Conservation (phyloP, 2,797 vertebrate species). For the Bovichtus diacanthus region DNA sequence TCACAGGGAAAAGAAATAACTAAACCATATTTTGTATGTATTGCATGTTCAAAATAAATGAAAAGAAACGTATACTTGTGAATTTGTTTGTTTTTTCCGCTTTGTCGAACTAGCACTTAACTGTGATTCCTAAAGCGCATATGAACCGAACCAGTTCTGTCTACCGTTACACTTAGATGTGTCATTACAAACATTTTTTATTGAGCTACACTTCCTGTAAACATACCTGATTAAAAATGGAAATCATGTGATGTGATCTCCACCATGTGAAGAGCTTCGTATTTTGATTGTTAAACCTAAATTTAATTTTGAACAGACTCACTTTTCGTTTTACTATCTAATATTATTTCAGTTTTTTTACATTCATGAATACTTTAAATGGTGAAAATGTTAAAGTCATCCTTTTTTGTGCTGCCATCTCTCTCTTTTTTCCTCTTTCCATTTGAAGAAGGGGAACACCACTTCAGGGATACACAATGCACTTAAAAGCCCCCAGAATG, state of each 20-base stretch:
- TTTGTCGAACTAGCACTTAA: no score
- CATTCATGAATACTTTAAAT: constrained; percentile 38
- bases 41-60: no score
- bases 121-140: no score
- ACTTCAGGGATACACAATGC: constrained; percentile 75
- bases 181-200: neutral
- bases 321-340: neutral
- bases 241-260: constrained; percentile 1
- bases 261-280: neutral
- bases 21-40: no score
- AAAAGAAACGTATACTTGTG: no score
- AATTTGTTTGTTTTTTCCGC: no score
- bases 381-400: constrained; percentile 16
- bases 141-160: no score
- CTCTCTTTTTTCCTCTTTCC: constrained; percentile 6
- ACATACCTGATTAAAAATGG: neutral
- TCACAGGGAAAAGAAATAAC: no score
- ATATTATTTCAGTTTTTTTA: constrained; percentile 9
- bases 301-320: neutral
- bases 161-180: no score
- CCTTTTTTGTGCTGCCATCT: constrained; percentile 13
- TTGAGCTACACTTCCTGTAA: neutral
- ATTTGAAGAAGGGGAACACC: constrained; percentile 42
- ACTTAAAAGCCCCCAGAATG: constrained; percentile 53
- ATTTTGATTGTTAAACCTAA: neutral